phyloP scores from a whole-genome alignment of 2,888 invertebrate species.

The Mechanitis messenoides region DNA sequence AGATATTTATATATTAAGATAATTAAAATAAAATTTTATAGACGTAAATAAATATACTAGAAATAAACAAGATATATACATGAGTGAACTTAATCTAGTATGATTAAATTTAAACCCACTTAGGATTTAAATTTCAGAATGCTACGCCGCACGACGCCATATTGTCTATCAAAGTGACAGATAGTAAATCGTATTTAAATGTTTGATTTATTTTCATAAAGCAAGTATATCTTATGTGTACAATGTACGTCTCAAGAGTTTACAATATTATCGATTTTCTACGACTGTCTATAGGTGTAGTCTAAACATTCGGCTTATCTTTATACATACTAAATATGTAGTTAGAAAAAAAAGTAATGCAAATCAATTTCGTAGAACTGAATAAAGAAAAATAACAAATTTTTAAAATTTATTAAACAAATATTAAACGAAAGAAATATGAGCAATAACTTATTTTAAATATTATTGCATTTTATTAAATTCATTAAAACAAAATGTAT shows the following conservation, averaged over 20 bases:
- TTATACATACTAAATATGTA: too few relatives aligned
- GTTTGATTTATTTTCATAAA: neutral
- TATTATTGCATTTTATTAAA: too few relatives aligned
- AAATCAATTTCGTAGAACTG: too few relatives aligned
- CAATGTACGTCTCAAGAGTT: neutral
- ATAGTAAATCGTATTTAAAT: conserved; percentile 4
- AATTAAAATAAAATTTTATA: too few relatives aligned
- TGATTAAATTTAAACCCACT: neutral
- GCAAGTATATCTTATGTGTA: neutral
- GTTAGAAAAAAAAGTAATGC: too few relatives aligned
- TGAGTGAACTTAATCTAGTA: neutral
- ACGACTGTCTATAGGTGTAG: neutral
- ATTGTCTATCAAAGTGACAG: conserved; percentile 17
- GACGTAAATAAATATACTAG: neutral
- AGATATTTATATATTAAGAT: too few relatives aligned
- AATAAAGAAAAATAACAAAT: too few relatives aligned
- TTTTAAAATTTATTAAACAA: too few relatives aligned
- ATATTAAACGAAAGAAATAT: too few relatives aligned
- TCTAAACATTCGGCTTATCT: too few relatives aligned
- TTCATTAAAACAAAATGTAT: too few relatives aligned
- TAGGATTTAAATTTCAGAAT: neutral
- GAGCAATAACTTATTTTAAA: too few relatives aligned
- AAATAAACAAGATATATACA: neutral
- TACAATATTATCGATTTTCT: neutral
- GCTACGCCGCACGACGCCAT: conserved; percentile 20